These are phyloP conservation scores for Hoplostethus atlanticus DNA, from an alignment of 2,797 vertebrate genomes.

Conservation along the genomic window DNA sequence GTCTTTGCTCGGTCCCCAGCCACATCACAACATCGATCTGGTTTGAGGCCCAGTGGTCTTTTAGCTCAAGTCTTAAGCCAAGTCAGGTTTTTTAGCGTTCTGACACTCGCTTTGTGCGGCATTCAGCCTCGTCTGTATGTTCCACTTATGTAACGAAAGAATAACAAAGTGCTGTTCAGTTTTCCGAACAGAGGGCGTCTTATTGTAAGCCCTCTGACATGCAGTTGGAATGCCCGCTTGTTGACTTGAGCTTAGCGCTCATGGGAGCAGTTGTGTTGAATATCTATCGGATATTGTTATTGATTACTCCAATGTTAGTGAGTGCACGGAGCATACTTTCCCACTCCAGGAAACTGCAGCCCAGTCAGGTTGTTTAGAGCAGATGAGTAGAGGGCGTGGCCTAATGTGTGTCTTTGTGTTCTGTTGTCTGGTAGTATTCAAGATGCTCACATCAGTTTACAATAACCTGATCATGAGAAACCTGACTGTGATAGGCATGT, in stretches of 20 bases:
- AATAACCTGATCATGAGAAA: conserved; percentile 1
- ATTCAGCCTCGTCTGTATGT: conserved; percentile 34
- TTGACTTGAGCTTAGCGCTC: conserved; percentile 53
- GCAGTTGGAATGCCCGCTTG: conserved; percentile 49
- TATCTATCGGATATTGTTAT: conserved; percentile 62
- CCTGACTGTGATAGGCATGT: not conserved
- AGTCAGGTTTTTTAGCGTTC: conserved; percentile 71
- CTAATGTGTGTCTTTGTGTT: not conserved
- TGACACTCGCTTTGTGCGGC: conserved; percentile 52
- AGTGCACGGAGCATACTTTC: conserved; percentile 49
- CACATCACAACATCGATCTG: not conserved
- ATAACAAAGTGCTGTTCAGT: conserved; percentile 13
- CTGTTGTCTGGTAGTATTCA: conserved; percentile 5
- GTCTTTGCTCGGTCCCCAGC: conserved; percentile 10
- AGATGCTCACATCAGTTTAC: conserved; percentile 1
- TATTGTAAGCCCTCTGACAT: conserved; percentile 49
- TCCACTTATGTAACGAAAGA: conserved; percentile 51
- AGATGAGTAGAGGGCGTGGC: conserved; percentile 32
- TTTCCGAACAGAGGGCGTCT: conserved; percentile 22
- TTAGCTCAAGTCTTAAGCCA: conserved; percentile 64
- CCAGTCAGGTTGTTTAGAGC: conserved; percentile 24
- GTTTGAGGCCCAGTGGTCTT: conserved; percentile 28
- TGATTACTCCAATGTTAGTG: conserved; percentile 50
- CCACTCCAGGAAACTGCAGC: conserved; percentile 24
- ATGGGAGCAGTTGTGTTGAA: conserved; percentile 52